A percentile compares a stretch with the other conserved stretches of the same genome.
These are phyloP conservation scores for Tiaroga cobitis DNA, from an alignment of 2,797 vertebrate species.

Conservation along the genomic window DNA sequence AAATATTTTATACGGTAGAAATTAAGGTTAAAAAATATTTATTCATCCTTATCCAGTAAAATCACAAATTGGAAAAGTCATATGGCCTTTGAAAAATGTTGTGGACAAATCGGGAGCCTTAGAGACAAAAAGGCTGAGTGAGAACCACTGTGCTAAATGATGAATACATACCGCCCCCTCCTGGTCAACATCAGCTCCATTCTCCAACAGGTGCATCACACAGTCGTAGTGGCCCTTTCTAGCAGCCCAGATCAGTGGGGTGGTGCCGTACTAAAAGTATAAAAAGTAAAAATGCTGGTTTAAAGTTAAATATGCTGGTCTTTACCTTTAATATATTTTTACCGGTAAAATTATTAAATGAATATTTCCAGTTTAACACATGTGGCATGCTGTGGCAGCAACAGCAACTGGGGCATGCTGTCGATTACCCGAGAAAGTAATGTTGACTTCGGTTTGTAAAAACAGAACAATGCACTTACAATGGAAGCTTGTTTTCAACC, in stretches of 20 bases:
- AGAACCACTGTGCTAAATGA: neutral
- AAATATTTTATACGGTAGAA: neutral
- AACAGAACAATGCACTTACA: constrained; percentile 4
- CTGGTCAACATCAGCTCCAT: constrained; percentile 95
- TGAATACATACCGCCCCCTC: constrained; percentile 90
- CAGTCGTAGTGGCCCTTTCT: constrained; percentile 93
- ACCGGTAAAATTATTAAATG: neutral
- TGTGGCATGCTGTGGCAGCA: neutral
- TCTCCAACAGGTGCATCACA: constrained; percentile 91
- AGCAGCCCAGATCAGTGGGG: constrained; percentile 93
- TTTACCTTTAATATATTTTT: neutral
- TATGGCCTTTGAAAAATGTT: neutral
- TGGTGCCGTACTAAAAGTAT: constrained; percentile 88
- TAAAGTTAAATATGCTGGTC: neutral
- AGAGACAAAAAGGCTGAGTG: neutral
- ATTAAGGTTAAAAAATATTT: neutral
- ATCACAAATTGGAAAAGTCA: neutral
- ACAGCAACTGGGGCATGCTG: neutral
- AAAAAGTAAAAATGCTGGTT: neutral
- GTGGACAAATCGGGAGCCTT: neutral
- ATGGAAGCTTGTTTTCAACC: neutral
- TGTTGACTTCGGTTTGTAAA: neutral
- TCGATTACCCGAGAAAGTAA: neutral
- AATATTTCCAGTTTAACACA: neutral
- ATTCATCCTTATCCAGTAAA: neutral